Evolutionary conservation across 2,113 vertebrate species (phyloP).

Genomic region (Barnardius zonarius): DNA sequence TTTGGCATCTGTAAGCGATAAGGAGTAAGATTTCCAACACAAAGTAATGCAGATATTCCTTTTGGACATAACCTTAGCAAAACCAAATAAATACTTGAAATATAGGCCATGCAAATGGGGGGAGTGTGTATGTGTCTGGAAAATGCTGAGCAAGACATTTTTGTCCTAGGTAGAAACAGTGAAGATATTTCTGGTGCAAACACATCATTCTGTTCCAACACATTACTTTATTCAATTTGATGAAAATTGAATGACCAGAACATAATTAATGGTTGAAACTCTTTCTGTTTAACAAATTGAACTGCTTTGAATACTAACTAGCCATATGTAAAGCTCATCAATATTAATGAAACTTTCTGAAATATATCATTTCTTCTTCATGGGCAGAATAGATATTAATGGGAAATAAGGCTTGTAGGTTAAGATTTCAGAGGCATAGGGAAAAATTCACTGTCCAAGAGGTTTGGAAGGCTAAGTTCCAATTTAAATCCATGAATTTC

Average conservation of each 20-base stretch:
- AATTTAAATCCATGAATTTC: not conserved
- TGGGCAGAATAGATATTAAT: not conserved
- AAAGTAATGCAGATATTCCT: not conserved
- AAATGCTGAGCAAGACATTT: not conserved
- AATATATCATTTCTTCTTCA: constrained; percentile 58
- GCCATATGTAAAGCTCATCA: constrained; percentile 70
- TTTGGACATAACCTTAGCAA: not conserved
- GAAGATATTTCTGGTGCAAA: not conserved
- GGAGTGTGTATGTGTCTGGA: not conserved
- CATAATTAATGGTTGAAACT: constrained; percentile 62
- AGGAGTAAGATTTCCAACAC: not conserved
- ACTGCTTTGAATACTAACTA: constrained; percentile 67
- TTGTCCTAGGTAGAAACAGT: not conserved
- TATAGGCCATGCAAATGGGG: not conserved
- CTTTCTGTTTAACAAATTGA: constrained; percentile 69
- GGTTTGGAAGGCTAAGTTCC: not conserved
- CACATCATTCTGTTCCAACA: constrained; percentile 32
- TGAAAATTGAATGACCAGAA: constrained; percentile 61
- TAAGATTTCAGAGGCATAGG: not conserved
- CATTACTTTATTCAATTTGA: constrained; percentile 51
- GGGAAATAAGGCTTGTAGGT: not conserved
- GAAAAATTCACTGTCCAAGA: not conserved
- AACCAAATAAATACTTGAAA: not conserved
- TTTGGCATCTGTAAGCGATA: not conserved
- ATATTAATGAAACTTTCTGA: constrained; percentile 71